Base-by-base conservation (phyloP, 2,888 invertebrate species). In the Drosophila fulvimacula region DNA sequence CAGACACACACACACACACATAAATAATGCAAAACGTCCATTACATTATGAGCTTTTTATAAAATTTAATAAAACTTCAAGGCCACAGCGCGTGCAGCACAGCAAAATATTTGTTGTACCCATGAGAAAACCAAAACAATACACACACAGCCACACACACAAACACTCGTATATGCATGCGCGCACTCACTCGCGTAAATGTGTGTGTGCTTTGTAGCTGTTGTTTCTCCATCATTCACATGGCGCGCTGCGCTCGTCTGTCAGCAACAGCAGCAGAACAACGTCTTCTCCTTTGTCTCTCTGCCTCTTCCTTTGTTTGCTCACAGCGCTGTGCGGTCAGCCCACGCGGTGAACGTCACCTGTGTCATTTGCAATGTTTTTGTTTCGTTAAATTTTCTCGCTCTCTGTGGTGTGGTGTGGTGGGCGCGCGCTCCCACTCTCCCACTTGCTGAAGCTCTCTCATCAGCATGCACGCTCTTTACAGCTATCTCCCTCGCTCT, bases 291-390 rank as follows among this genome's bases (percentile, higher is more conserved):
- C 36, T 42, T 11, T 10, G 30, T 11, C 19, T 36, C 24, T 17
- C 24, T 41, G 42, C 38, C 34, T 21, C 41, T 39, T 39, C 19
- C 38, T 36, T 11, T n/a, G 34, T 17, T 24, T 52, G 39, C 30
- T 24, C 36, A 55, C 59, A 60, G 27, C 15, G 51, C 59, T 15
- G 58, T 63, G 65, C n/a, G 66, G 67, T 67, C 76, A 67, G 72
- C 76, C 76, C 76, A 77, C 77, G 76, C 76, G 68, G 65, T 38
- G 80, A 82, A 88, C 83, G 83, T 88, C 83, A 83, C 88, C 88
- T 83, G 88, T 83, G 88, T 83, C 81, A 82, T 76, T 83, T 81
- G 88, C 88, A 83, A 82, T 83, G 87, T 86, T 88, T 88, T 88
- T 85, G 58, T 78, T 72, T 79, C 76, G 62, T 57, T 62, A 52